Base-by-base conservation (phyloP, 2,113 vertebrate species). In the Gymnogyps californianus region DNA sequence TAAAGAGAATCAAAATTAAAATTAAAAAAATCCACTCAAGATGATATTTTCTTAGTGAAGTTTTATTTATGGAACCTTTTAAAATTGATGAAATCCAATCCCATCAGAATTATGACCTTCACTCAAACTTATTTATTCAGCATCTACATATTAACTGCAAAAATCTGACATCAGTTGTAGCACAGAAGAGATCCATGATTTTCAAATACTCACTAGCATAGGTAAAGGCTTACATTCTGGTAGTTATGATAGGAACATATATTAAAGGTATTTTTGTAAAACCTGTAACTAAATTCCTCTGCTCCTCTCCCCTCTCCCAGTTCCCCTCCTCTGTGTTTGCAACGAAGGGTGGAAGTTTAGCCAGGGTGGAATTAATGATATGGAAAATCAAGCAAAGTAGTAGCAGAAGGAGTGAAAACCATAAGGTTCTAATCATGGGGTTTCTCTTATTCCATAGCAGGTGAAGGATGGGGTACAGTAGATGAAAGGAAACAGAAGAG, bases 51-150 rank as follows among this genome's bases (percentile, higher is more conserved):
- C 25, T 46, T 70, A 54, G 72, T 57, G 31, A 80, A 25, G 10
- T 49, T 87, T 89, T 90, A 36, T 95, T 96, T 91, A 89, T 87
- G 31, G 36, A 91, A 86, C 25, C n/a, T 70, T 87, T 91, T 49
- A 72, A 92, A 91, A 77, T 16, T 62, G 59, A 87, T 67, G n/a
- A 92, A 96, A 70, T 66, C 8, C 4, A 54, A 44, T 74, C 32
- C 10, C 47, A 51, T 62, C 21, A n/a, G 87, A 94, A 54, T 81
- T 54, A 83, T 34, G 55, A 67, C n/a, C 58, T 85, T 89, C 71
- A 84, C n/a, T 70, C 46, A 96, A 74, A 67, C 4, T 81, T 82
- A 71, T 82, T 91, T 95, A 66, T 89, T 84, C 38, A 66, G 7
- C 10, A 71, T 71, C 17, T 92, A n/a, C 24, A 40, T 59, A 75